Base-by-base conservation (phyloP, 2,888 invertebrate species). In the Ornithoptera priamus region DNA sequence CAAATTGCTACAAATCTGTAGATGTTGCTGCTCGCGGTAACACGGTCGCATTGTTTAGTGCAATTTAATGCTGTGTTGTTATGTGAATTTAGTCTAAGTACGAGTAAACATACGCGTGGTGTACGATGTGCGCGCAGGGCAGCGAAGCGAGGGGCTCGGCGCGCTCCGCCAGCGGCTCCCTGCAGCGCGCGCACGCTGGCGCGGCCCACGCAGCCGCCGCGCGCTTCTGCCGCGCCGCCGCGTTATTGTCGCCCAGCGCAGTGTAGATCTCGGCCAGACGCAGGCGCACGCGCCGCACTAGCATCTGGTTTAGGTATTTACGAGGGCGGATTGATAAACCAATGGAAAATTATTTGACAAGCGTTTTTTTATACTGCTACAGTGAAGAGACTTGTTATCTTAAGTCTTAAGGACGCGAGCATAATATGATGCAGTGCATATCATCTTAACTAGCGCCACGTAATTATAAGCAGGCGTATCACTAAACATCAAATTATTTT, bases 111-210 rank as follows among this genome's bases (percentile, higher is more conserved):
- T 56, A 96, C 97, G 96, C 95, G 60, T 96, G 95, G 81, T 97
- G 97, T 63, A 97, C 94, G 75, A 97, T 97, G 83, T 97, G 97
- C 4, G 97, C 95, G 88, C 97, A 98, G 3, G 97, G 97, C 75
- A 97, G 89, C 20, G 96, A 96, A 76, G 97, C 97, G 60, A 97
- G 90, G 22, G 91, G 87, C 75, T 90, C 88, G 0, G 91, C 81
- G 8, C 84, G 79, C 10, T 86, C 87, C 0, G 95, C 94, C 74
- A 97, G 95, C 2, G 96, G 94, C 74, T 96, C 95, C 70, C 97
- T 95, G 82, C 97, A 97, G 7, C 96, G 95, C 1, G 97, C 97
- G 81, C 98, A 98, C 58, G 95, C 94, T 2, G 98, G 93, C 73
- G 97, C 92, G 1, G 77, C 82, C 75, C 94, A 94, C 1, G 93